Evolutionary conservation across 2,888 invertebrate species (phyloP), one percentile per base, ranked within the genome.

Genomic region (Scaptomyza flava): DNA sequence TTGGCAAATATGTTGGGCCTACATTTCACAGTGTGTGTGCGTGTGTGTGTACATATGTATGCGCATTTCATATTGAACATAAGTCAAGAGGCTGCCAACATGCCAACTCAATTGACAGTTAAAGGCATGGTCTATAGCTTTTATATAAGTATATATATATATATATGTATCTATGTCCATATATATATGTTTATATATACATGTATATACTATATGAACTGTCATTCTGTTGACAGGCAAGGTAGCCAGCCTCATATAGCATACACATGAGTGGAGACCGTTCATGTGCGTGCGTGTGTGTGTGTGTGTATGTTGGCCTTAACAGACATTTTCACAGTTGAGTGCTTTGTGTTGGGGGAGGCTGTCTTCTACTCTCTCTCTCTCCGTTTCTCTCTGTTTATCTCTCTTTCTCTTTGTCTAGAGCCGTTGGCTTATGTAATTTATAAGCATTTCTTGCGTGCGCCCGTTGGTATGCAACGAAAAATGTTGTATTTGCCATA

Each of bases 281-380:
- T 42, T 46, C 52, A n/a, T 46, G 56, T 68, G 45, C 23, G 46
- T 57, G 46, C 47, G 43, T 60, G 52, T 57, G 50, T 60, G 66
- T 65, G 67, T 67, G 62, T 72, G 67, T 72, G 59, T 46, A 64
- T 57, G 75, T 77, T 77, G 68, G 81, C 83, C 87, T 83, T 81
- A 88, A 86, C 84, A 84, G 88, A 86, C 88, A 84, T 84, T 84
- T 84, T 84, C 88, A 84, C 88, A 84, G 84, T 86, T 74, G 88
- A 84, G 81, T 87, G 88, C 82, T 81, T 80, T 84, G 80, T 79
- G 78, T 82, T 86, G 59, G 57, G 53, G 72, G 20, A 61, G 75
- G 61, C 59, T 54, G 75, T 56, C 67, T 83, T 54, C 46, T 61
- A 50, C 34, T 23, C 38, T 42, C 43, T 17, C 43, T 17, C 23